phyloP scores from a whole-genome alignment of 1,140 invertebrate genomes.

The Eulimnadia texana region DNA sequence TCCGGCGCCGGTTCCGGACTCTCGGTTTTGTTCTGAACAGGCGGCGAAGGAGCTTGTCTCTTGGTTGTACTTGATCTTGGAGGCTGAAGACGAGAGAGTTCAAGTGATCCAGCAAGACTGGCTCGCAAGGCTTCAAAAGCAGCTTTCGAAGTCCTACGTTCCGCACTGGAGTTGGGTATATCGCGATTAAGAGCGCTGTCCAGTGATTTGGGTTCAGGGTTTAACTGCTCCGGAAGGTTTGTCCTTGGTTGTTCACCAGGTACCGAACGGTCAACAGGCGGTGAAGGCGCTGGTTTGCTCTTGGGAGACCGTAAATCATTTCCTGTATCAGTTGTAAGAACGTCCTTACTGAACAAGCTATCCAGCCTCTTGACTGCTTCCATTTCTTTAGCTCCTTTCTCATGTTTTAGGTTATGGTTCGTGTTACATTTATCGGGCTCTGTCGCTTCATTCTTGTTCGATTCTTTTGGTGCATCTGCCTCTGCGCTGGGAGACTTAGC shows the following conservation, averaged over 20 bases:
- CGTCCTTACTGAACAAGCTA: neutral
- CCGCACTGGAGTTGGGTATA: neutral
- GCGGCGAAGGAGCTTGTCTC: conserved; percentile 19
- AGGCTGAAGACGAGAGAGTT: conserved; percentile 17
- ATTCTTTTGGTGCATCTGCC: neutral
- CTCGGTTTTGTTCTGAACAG: neutral
- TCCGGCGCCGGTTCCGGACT: too few species aligned
- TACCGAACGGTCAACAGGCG: neutral
- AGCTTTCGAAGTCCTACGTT: neutral
- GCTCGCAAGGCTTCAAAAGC: conserved; percentile 20
- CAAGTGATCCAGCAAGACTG: conserved; percentile 17
- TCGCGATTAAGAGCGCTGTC: neutral
- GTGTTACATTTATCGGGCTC: too few species aligned
- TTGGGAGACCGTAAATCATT: conserved; percentile 9
- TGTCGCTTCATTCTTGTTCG: too few species aligned
- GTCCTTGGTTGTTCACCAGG: too few species aligned
- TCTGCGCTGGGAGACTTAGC: too few species aligned
- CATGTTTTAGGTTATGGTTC: too few species aligned
- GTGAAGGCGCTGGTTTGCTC: neutral
- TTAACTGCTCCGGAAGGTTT: conserved; percentile 2
- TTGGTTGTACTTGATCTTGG: conserved; percentile 17
- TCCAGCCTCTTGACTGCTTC: conserved; percentile 3
- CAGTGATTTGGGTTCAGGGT: conserved; percentile 14
- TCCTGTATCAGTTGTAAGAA: neutral
- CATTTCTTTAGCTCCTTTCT: neutral